Conservation (phyloP, 1,140 invertebrate species). For the Physella acuta region DNA sequence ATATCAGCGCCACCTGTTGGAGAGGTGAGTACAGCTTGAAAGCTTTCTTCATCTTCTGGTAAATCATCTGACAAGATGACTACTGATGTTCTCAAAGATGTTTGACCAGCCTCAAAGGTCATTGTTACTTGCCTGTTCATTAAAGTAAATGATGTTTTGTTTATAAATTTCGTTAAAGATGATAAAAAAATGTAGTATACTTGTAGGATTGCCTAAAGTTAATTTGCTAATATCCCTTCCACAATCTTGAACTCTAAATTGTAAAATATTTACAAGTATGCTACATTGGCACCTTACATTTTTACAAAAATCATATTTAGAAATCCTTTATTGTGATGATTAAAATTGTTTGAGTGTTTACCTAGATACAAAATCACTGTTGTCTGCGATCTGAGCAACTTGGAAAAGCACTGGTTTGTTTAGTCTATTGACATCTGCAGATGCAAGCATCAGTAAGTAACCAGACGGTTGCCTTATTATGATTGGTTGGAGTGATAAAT, state of each 20-base stretch:
- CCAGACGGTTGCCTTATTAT: constrained; percentile 38
- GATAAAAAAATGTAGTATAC: too few species aligned
- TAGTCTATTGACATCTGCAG: constrained; percentile 32
- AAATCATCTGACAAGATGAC: constrained; percentile 45
- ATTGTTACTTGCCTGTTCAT: constrained; percentile 47
- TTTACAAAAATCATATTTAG: too few species aligned
- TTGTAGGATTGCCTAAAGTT: too few species aligned
- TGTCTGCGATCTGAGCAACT: constrained; percentile 38
- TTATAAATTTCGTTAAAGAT: too few species aligned
- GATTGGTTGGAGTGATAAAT: constrained; percentile 38
- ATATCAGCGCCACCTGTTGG: constrained; percentile 49
- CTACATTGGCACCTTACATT: too few species aligned
- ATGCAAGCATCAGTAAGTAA: constrained; percentile 36
- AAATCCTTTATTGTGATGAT: too few species aligned
- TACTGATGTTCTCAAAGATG: constrained; percentile 37
- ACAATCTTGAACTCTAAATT: too few species aligned
- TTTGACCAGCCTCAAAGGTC: constrained; percentile 46
- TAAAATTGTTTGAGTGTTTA: too few species aligned
- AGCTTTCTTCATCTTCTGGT: constrained; percentile 55
- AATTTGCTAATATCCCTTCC: too few species aligned
- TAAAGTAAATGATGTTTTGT: too few species aligned
- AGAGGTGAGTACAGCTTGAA: constrained; percentile 41
- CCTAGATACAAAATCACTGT: constrained; percentile 55
- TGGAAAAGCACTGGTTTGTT: constrained; percentile 39
- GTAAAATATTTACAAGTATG: too few species aligned